Evolutionary conservation across 1,140 invertebrate genomes (phyloP).

Genomic region (Ostrea edulis): DNA sequence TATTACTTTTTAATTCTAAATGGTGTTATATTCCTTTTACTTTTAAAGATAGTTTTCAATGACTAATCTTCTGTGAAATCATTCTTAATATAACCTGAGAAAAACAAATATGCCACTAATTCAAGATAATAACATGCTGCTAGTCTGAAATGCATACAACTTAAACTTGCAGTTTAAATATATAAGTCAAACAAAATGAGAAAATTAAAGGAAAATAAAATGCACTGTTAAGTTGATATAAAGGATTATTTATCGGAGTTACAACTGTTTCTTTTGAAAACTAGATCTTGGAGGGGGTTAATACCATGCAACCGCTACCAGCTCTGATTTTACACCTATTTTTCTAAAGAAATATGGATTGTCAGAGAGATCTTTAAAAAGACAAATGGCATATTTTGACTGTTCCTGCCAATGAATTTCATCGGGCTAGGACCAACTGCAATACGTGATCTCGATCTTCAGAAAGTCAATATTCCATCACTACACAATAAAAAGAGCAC

Average conservation of each 20-base stretch:
- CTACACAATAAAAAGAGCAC: no score
- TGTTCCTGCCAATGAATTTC: no score
- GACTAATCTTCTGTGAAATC: conserved; percentile 6
- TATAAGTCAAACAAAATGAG: conserved; percentile 19
- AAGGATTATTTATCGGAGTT: neutral
- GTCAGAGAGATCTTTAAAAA: no score
- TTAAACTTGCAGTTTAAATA: conserved; percentile 30
- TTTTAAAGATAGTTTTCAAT: neutral
- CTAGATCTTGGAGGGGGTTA: no score
- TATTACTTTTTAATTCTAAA: conserved; percentile 14
- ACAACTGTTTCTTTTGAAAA: neutral
- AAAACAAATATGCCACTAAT: conserved; percentile 30
- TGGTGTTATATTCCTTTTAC: conserved; percentile 22
- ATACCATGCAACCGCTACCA: no score
- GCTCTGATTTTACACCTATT: no score
- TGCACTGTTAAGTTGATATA: neutral
- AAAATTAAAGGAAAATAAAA: conserved; percentile 31
- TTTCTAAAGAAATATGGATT: no score
- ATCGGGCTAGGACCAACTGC: no score
- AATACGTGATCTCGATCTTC: no score
- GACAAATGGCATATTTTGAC: no score
- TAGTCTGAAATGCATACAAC: conserved; percentile 35
- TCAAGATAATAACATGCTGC: conserved; percentile 22
- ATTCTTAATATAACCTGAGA: conserved; percentile 35
- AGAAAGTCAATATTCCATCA: no score